Conservation (phyloP, 2,888 invertebrate genomes). For the Lochmaea capreae region DNA sequence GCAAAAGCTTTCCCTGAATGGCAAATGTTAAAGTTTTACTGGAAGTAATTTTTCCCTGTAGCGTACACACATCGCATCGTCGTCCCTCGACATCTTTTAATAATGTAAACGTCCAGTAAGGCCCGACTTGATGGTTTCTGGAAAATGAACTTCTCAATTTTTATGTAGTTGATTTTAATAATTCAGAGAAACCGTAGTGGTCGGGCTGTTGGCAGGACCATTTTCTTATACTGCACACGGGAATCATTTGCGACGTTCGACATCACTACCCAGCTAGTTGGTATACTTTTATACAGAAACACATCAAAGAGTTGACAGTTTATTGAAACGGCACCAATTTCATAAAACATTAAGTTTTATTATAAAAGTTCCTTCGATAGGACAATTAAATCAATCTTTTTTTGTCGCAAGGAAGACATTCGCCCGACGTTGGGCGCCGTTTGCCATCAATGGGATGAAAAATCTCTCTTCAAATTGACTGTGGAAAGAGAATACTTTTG, state of each 20-base stretch:
- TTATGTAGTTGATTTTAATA: slow-evolving; percentile 54
- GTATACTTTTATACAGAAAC: slow-evolving; percentile 9
- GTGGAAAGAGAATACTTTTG: too few relatives aligned
- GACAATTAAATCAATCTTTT: too few relatives aligned
- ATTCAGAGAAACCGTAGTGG: slow-evolving; percentile 33
- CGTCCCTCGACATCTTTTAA: slow-evolving; percentile 56
- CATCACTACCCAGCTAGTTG: not conserved
- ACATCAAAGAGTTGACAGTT: slow-evolving; percentile 4
- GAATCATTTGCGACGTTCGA: slow-evolving; percentile 28
- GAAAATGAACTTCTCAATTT: slow-evolving; percentile 63
- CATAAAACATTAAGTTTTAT: slow-evolving; percentile 1
- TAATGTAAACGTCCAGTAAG: slow-evolving; percentile 61
- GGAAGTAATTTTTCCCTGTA: slow-evolving; percentile 61
- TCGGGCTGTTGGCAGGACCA: slow-evolving; percentile 27
- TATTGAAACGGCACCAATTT: slow-evolving; percentile 2
- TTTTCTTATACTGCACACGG: slow-evolving; percentile 29
- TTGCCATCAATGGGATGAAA: too few relatives aligned
- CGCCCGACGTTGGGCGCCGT: too few relatives aligned
- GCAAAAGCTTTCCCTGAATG: slow-evolving; percentile 48
- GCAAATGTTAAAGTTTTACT: slow-evolving; percentile 61
- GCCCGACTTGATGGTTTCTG: slow-evolving; percentile 58
- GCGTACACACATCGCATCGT: slow-evolving; percentile 47
- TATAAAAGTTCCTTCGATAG: too few relatives aligned
- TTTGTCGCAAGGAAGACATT: not conserved
- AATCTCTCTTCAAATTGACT: too few relatives aligned